phyloP scores from a whole-genome alignment of 2,888 invertebrate genomes.

The Coronaproctus castanopsis region DNA sequence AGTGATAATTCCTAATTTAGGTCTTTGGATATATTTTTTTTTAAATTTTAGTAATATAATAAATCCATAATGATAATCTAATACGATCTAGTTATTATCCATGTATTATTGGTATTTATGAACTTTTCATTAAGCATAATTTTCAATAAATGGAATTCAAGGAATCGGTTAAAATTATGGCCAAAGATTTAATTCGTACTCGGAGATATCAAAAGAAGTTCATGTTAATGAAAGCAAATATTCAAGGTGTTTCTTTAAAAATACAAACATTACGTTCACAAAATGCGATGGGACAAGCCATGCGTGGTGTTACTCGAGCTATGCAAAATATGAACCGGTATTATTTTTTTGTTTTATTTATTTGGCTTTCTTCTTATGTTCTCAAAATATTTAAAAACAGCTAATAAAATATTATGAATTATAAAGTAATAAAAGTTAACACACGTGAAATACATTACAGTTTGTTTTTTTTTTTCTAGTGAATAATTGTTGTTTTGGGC shows the following conservation, averaged over 20 bases:
- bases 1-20: too few species aligned
- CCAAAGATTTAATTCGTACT: slow-evolving; percentile 91
- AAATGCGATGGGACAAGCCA: slow-evolving; percentile 97
- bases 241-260: slow-evolving; percentile 91
- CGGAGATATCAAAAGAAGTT: slow-evolving; percentile 91
- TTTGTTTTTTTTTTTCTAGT: slow-evolving; percentile 5
- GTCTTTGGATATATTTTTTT: too few species aligned
- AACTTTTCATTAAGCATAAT: too few species aligned
- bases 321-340: slow-evolving; percentile 94
- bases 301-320: slow-evolving; percentile 95
- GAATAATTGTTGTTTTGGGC: too few species aligned
- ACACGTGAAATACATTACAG: slow-evolving; percentile 2
- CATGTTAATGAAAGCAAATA: slow-evolving; percentile 98
- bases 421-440: neutral
- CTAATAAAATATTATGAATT: neutral
- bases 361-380: neutral
- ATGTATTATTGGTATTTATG: too few species aligned
- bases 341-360: neutral
- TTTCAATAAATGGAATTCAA: too few species aligned
- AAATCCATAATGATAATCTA: neutral
- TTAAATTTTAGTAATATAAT: too few species aligned
- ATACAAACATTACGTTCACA: slow-evolving; percentile 94
- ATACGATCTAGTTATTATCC: too few species aligned
- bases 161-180: slow-evolving; percentile 99
- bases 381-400: neutral